Percentiles rank a stretch among this genome's conserved stretches.
Evolutionary conservation across 2,888 invertebrate genomes (phyloP).

Genomic region (Sinhomidia bicolor): DNA sequence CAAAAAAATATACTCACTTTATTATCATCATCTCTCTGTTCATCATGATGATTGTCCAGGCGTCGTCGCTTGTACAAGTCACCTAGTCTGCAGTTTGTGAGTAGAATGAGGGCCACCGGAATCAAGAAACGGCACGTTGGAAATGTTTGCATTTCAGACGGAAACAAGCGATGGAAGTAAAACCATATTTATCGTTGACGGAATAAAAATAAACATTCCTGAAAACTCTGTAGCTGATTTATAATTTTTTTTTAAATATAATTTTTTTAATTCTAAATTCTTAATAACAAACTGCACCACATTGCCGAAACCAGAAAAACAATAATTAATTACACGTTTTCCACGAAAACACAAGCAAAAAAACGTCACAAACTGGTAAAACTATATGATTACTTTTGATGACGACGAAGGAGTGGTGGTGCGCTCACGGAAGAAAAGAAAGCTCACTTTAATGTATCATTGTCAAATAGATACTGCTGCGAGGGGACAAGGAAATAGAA

Average conservation of each 20-base stretch:
- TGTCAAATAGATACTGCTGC: constrained; percentile 43
- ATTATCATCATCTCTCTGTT: constrained; percentile 17
- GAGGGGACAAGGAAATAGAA: constrained; percentile 24
- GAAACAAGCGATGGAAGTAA: background rate
- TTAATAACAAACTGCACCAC: background rate
- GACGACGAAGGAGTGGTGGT: no score
- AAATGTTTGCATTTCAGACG: constrained; percentile 52
- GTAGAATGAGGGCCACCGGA: constrained; percentile 36
- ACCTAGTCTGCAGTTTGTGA: constrained; percentile 45
- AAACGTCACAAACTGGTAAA: background rate
- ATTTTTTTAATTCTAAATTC: no score
- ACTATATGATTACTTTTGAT: no score
- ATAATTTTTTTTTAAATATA: background rate
- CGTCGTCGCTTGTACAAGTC: constrained; percentile 40
- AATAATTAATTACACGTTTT: background rate
- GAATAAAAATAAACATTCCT: background rate
- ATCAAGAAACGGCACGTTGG: constrained; percentile 27
- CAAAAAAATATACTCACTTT: constrained; percentile 47
- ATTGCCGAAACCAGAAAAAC: no score
- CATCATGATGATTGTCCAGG: constrained; percentile 21
- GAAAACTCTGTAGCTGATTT: background rate
- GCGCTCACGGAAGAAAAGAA: constrained; percentile 15
- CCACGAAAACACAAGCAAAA: constrained; percentile 1
- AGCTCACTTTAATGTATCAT: constrained; percentile 15
- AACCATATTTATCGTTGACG: constrained; percentile 8